Conservation (phyloP, 2,113 vertebrate species). For the Cyanoramphus novaezelandiae region DNA sequence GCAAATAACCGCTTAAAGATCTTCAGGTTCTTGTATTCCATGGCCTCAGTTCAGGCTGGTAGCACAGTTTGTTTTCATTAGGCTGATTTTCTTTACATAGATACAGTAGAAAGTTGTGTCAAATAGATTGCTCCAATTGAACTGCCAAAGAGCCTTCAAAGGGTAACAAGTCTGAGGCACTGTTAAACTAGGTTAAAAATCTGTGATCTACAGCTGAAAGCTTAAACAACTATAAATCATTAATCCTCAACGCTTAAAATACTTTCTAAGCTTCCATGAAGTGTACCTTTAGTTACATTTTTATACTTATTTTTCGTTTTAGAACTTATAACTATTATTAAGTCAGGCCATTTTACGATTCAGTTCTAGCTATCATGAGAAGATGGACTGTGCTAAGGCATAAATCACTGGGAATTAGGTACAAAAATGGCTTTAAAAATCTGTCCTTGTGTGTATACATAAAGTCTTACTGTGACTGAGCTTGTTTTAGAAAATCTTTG, state of each 20-base stretch:
- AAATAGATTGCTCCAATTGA: neutral
- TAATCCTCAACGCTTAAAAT: neutral
- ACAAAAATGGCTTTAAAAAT: neutral
- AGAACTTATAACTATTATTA: neutral
- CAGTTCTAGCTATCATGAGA: neutral
- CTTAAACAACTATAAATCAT: neutral
- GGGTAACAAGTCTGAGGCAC: neutral
- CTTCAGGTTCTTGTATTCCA: neutral
- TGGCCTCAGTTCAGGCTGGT: neutral
- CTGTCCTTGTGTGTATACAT: fast-evolving
- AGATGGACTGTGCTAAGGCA: neutral
- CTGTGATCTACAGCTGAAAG: neutral
- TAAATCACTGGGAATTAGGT: neutral
- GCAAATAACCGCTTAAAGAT: neutral
- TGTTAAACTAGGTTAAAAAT: neutral
- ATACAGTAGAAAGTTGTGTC: neutral
- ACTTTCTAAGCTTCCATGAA: neutral
- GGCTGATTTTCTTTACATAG: neutral
- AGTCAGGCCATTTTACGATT: neutral
- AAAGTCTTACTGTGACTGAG: neutral
- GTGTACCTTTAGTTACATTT: neutral
- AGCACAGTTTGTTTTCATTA: neutral
- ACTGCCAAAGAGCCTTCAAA: neutral
- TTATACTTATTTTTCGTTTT: neutral
- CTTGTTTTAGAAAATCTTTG: neutral